phyloP scores from a whole-genome alignment of 2,888 invertebrate species.

The Disparrhopalites patrizii region DNA sequence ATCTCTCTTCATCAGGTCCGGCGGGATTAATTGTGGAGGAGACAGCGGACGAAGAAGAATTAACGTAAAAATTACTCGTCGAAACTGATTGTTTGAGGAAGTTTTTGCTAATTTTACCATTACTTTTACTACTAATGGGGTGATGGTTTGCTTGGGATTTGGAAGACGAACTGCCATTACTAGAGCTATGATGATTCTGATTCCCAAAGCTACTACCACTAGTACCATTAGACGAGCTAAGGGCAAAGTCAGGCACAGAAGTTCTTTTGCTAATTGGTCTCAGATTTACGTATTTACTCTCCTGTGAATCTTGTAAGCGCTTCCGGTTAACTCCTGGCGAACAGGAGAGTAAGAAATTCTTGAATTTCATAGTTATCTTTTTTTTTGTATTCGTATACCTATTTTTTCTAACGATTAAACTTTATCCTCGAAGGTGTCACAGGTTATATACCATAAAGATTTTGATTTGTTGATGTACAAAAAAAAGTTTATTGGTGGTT shows the following conservation, averaged over 20 bases:
- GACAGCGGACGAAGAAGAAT: too few species aligned
- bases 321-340: conserved; percentile 42
- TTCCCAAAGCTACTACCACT: background rate
- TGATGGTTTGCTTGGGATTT: too few species aligned
- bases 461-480: too few species aligned
- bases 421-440: too few species aligned
- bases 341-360: conserved; percentile 45
- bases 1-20: conserved; percentile 10
- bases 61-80: conserved; percentile 21
- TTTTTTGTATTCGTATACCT: background rate
- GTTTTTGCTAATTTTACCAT: background rate
- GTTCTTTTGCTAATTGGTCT: conserved; percentile 24
- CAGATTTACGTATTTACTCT: conserved; percentile 16
- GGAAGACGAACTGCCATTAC: background rate
- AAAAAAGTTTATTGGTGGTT: too few species aligned
- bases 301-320: conserved; percentile 33
- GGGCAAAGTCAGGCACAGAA: conserved; percentile 17
- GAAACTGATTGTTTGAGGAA: conserved; percentile 18
- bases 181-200: background rate
- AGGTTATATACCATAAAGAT: too few species aligned
- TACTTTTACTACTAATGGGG: conserved; percentile 2
- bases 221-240: too few species aligned
- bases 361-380: conserved; percentile 39
- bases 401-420: too few species aligned
- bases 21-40: too few species aligned